phyloP scores from a whole-genome alignment of 1,140 invertebrate genomes.

The Cydia amplana region DNA sequence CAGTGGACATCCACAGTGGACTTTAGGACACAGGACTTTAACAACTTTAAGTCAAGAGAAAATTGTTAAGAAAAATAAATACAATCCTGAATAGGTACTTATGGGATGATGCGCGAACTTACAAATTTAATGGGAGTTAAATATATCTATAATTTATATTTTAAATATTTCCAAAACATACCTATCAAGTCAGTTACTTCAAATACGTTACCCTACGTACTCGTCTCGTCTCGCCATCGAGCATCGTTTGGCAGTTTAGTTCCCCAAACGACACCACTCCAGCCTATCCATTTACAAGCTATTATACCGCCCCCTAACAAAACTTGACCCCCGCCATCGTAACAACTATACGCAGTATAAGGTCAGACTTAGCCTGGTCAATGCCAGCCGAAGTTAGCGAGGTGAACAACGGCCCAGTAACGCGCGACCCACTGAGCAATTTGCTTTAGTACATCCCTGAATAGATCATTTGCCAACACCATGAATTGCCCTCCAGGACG shows the following conservation, averaged over 20 bases:
- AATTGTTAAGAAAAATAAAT: no score
- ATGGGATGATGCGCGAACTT: no score
- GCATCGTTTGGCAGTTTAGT: neutral
- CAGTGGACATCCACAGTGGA: no score
- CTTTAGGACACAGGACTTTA: no score
- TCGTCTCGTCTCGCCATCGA: neutral
- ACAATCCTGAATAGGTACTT: no score
- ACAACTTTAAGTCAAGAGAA: no score
- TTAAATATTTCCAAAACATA: no score
- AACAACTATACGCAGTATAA: neutral
- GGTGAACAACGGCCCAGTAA: neutral
- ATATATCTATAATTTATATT: no score
- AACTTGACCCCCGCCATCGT: neutral
- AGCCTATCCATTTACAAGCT: neutral
- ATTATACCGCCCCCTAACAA: neutral
- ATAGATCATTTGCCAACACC: constrained; percentile 24
- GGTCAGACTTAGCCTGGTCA: neutral
- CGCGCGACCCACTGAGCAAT: constrained; percentile 12
- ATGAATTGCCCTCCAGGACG: neutral
- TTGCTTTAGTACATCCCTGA: constrained; percentile 9
- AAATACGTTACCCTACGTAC: neutral
- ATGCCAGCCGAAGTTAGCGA: neutral
- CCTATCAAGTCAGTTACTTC: no score
- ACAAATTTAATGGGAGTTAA: no score
- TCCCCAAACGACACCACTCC: neutral